These are phyloP conservation scores for Anseranas semipalmata DNA, from an alignment of 2,113 vertebrate genomes.

Conservation along the genomic window DNA sequence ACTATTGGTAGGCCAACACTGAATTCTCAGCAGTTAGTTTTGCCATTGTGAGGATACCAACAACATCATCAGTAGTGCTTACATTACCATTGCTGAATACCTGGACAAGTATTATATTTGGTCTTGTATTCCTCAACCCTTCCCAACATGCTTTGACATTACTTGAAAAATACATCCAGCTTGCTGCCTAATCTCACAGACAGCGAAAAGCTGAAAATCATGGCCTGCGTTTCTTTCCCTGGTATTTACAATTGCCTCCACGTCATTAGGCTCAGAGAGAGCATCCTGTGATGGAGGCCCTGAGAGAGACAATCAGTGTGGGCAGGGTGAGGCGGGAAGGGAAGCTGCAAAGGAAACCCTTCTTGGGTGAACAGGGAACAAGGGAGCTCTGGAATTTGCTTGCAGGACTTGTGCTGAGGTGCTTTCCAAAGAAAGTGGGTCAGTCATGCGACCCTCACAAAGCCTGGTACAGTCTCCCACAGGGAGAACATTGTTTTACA, in stretches of 20 bases:
- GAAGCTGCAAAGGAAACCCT: background rate
- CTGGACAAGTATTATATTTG: background rate
- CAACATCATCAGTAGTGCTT: background rate
- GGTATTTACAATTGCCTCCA: background rate
- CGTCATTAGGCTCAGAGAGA: background rate
- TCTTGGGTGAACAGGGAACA: background rate
- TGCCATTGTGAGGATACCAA: background rate
- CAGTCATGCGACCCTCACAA: background rate
- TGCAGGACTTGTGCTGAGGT: background rate
- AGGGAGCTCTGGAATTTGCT: background rate
- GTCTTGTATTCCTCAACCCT: background rate
- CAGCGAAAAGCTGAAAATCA: background rate
- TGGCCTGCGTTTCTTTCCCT: background rate
- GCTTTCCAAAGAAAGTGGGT: background rate
- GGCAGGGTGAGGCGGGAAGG: background rate
- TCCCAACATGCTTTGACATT: background rate
- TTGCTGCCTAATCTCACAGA: background rate
- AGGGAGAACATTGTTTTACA: background rate
- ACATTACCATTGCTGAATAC: background rate
- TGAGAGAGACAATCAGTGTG: too few relatives aligned
- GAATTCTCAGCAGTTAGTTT: background rate
- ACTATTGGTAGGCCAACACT: rapidly evolving
- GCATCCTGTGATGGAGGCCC: background rate
- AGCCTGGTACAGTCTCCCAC: background rate
- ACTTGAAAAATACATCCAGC: background rate